These are phyloP conservation scores for Papilio dardanus DNA, from an alignment of 1,140 invertebrate genomes.

Conservation along the genomic window DNA sequence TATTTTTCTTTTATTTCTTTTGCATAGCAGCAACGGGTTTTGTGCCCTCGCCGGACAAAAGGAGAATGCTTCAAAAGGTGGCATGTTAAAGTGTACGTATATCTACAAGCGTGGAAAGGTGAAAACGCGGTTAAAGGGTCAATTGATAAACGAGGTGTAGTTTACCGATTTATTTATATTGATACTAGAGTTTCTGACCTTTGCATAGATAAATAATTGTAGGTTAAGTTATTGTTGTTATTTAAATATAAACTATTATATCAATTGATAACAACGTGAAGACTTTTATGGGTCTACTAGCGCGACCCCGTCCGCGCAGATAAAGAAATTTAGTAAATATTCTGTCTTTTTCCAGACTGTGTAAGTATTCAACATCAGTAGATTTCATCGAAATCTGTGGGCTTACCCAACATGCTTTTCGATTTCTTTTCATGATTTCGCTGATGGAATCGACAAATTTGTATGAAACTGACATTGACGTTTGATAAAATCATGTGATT, in stretches of 20 bases:
- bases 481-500: no score
- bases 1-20: conserved; percentile 60
- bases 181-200: conserved; percentile 13
- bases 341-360: no score
- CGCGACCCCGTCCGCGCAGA: no score
- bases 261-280: not conserved
- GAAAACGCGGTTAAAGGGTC: conserved; percentile 57
- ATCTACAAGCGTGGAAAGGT: conserved; percentile 56
- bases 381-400: no score
- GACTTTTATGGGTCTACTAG: not conserved
- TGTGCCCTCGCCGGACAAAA: conserved; percentile 64
- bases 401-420: no score
- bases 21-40: conserved; percentile 69
- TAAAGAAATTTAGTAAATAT: no score
- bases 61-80: conserved; percentile 68
- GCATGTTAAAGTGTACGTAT: conserved; percentile 53
- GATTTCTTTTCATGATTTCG: no score
- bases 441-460: no score
- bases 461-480: no score
- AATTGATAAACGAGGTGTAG: conserved; percentile 47
- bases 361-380: no score
- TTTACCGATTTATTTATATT: conserved; percentile 15
- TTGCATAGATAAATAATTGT: not conserved
- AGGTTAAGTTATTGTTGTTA: conserved; percentile 15
- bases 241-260: no score